Evolutionary conservation across 2,113 vertebrate species (phyloP).

Genomic region (Pyrgilauda ruficollis): DNA sequence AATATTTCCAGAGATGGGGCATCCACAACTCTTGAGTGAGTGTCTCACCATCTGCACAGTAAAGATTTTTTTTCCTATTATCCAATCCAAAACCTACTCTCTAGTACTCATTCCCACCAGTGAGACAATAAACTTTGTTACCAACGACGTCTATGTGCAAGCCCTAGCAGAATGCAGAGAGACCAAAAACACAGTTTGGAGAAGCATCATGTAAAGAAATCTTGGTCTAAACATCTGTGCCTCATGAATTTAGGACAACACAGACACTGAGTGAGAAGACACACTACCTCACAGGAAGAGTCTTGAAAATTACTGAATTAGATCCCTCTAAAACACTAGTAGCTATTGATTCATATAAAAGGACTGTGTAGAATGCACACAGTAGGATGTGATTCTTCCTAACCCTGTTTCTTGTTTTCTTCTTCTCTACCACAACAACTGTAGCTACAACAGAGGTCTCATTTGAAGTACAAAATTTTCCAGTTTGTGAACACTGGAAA

Average conservation of each 20-base stretch:
- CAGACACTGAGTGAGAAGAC: neutral
- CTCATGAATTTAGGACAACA: neutral
- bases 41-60: rapidly evolving
- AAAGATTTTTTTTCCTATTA: neutral
- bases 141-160: rapidly evolving
- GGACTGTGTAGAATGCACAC: neutral
- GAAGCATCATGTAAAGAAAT: neutral
- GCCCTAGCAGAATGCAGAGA: neutral
- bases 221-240: neutral
- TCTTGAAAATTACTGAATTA: neutral
- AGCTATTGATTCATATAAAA: neutral
- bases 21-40: neutral
- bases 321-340: neutral
- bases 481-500: neutral
- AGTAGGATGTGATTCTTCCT: neutral
- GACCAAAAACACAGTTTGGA: neutral
- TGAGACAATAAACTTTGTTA: neutral
- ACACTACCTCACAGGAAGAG: neutral
- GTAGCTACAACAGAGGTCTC: neutral
- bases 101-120: neutral
- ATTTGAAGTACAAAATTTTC: neutral
- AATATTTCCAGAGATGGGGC: neutral
- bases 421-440: neutral
- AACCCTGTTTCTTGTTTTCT: neutral
- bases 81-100: too few relatives aligned